Base-by-base conservation (phyloP, 2,797 vertebrate species). In the Myoxocephalus aenaeus region DNA sequence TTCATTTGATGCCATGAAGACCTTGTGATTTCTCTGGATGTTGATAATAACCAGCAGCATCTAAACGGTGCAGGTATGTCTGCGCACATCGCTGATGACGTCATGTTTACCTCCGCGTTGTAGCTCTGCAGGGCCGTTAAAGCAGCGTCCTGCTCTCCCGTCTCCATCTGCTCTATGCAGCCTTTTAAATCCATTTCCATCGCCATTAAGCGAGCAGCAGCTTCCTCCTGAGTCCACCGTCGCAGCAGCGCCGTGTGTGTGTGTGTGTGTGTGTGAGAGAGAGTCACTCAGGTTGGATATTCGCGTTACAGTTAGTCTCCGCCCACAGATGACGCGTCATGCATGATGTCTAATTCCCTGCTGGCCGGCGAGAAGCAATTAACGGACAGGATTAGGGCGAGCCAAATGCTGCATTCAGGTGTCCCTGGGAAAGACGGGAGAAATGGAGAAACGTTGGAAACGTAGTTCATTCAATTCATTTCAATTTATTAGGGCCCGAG, bases 51-150 rank as follows among this genome's bases (percentile, higher is more conserved):
- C 8, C 40, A 13, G 13, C 62, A 65, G 13, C 40, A 34, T 38
- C 29, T 44, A 7, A 54, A 54, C 10, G 64, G 50, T 40, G 3
- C 2, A 38, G 48, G 3, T 27, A n/a, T 59, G n/a, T 1, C 6
- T 18, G 25, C 22, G 25, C 27, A 34, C 34, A 34, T 34, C 5
- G 42, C 2, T 5, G 46, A 48, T 48, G 18, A 48, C 46, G 17
- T 20, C 46, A 20, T 20, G 34, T 58, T 95, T 95, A 98, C 97
- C 97, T 98, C 94, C 78, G 65, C 92, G 92, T 96, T 98, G 91
- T 95, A 97, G 61, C 89, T 80, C 91, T 95, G 96, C 48, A 99
- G 91, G 59, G 96, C 96, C 61, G 83, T 86, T 79, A 96, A 67
- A 18, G 94, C 93, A 0, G 82, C 78, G 67, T 96, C 96, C 67